Conservation (phyloP, 2,113 vertebrate species). For the Platichthys stellatus region DNA sequence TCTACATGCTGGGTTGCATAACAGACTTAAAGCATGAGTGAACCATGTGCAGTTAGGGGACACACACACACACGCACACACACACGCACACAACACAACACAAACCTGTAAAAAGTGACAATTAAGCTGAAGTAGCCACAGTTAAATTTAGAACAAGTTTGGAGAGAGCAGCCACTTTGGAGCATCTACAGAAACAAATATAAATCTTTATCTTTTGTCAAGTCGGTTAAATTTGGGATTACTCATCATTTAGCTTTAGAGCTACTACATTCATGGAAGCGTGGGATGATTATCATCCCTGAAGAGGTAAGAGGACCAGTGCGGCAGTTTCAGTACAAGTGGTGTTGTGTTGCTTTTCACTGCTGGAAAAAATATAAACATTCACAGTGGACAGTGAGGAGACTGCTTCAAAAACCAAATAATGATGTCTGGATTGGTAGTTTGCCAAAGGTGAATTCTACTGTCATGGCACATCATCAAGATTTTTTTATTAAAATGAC, state of each 20-base stretch:
- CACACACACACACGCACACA: slow-evolving; percentile 7
- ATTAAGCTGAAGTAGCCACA: too few species aligned
- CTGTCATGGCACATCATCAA: not conserved
- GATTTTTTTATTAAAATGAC: not conserved
- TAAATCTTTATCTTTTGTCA: too few species aligned
- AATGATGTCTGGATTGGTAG: not conserved
- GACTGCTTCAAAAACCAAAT: not conserved
- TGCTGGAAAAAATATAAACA: not conserved
- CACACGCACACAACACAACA: not conserved
- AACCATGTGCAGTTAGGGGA: slow-evolving; percentile 23
- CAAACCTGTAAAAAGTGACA: not conserved
- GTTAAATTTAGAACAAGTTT: too few species aligned
- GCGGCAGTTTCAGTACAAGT: not conserved
- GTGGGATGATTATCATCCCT: too few species aligned
- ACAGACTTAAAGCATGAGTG: slow-evolving; percentile 40
- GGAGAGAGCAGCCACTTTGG: too few species aligned
- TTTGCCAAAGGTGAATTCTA: not conserved
- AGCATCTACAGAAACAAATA: too few species aligned
- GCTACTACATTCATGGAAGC: too few species aligned
- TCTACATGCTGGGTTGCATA: slow-evolving; percentile 37
- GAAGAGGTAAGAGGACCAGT: too few species aligned
- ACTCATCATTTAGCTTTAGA: too few species aligned
- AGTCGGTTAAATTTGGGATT: too few species aligned
- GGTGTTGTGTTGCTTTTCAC: not conserved
- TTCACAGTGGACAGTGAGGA: not conserved